Evolutionary conservation across 1,140 invertebrate species (phyloP).

Genomic region (Octopus sinensis): DNA sequence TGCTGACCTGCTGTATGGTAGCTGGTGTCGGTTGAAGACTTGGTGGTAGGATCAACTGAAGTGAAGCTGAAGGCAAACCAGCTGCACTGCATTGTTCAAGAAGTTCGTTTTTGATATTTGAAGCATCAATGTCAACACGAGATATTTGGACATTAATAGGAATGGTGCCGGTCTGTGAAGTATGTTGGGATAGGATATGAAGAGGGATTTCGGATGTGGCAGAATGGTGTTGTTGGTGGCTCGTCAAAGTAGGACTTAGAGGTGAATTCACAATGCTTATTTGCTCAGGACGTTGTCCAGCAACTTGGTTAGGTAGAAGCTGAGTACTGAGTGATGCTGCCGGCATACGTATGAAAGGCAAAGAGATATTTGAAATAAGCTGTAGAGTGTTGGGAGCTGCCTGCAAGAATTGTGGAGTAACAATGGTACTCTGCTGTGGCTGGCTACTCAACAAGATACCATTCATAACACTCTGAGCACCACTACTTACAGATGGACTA

Average conservation of each 20-base stretch:
- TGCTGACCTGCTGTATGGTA: neutral
- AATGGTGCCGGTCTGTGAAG: neutral
- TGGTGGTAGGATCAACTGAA: constrained; percentile 1
- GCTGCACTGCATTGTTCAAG: constrained; percentile 6
- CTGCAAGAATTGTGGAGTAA: neutral
- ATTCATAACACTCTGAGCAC: neutral
- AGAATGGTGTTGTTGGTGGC: neutral
- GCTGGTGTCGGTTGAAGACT: neutral
- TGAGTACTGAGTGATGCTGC: neutral
- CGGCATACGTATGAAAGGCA: constrained; percentile 8
- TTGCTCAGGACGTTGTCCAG: neutral
- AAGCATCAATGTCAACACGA: constrained; percentile 60
- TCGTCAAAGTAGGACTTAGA: neutral
- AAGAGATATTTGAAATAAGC: neutral
- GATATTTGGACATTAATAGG: constrained; percentile 59
- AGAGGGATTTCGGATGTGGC: neutral
- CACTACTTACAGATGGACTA: neutral
- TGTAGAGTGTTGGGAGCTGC: neutral
- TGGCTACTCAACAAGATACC: neutral
- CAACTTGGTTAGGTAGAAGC: neutral
- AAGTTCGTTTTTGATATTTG: neutral
- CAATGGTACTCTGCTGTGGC: neutral
- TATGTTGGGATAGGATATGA: neutral
- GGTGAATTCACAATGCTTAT: constrained; percentile 3
- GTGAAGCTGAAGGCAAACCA: neutral